These are phyloP conservation scores for Platypus cylindrus DNA, from an alignment of 2,888 invertebrate species.

Conservation along the genomic window DNA sequence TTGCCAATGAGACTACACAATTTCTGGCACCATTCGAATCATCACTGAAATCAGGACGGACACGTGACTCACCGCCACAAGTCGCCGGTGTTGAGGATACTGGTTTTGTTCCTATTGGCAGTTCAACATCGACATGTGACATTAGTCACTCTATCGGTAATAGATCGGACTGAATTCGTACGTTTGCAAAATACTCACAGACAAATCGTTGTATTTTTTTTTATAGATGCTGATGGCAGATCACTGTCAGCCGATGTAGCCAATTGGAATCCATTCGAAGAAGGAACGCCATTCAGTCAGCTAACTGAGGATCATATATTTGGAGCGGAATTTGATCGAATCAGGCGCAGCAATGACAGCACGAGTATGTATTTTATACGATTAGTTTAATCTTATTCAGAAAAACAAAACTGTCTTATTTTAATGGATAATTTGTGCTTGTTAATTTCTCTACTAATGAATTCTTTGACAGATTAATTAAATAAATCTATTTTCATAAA, in stretches of 20 bases:
- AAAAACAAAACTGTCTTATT: background rate
- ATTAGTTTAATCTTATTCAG: no score
- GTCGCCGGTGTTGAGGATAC: conserved; percentile 23
- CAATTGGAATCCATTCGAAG: conserved; percentile 78
- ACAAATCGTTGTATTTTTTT: conserved; percentile 1
- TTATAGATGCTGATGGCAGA: conserved; percentile 19
- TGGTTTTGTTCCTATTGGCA: conserved; percentile 27
- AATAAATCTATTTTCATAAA: no score
- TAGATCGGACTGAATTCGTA: background rate
- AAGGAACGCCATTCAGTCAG: conserved; percentile 57
- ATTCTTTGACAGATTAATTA: no score
- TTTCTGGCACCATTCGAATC: conserved; percentile 62
- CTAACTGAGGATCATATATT: conserved; percentile 71
- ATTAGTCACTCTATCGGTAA: conserved; percentile 24
- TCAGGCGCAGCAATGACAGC: conserved; percentile 51
- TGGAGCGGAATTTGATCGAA: conserved; percentile 72
- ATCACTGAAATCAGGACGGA: conserved; percentile 44
- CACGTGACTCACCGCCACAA: conserved; percentile 35
- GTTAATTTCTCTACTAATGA: no score
- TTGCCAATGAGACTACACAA: conserved; percentile 60
- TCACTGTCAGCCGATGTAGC: conserved; percentile 45
- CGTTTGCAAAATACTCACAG: background rate
- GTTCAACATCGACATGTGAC: conserved; percentile 33
- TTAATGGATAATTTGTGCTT: no score
- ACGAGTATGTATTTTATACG: no score